A percentile compares a stretch with the other conserved stretches of the same genome.
Conservation (phyloP, 2,888 invertebrate species). For the Dichetophora obliterata region DNA sequence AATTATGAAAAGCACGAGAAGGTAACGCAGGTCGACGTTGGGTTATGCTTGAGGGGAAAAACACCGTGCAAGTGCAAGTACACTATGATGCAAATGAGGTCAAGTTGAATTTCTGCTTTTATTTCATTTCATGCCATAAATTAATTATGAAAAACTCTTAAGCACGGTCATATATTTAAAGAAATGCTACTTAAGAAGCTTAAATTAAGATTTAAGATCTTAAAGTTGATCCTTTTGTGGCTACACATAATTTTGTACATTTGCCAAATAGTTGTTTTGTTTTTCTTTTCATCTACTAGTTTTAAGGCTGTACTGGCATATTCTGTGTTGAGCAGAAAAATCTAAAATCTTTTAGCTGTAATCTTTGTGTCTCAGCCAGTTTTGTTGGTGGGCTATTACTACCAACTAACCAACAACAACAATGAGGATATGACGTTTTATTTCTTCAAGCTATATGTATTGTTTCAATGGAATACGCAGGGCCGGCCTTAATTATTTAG, state of each 20-base stretch:
- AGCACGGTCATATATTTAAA: not conserved
- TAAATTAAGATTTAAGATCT: conserved; percentile 19
- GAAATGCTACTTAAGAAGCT: too few species aligned
- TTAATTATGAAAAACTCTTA: conserved; percentile 15
- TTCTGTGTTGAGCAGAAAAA: not conserved
- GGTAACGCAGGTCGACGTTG: conserved; percentile 7
- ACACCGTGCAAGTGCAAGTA: not conserved
- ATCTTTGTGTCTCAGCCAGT: conserved; percentile 16
- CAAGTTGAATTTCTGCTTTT: too few species aligned
- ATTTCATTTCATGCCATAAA: not conserved
- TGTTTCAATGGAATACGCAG: conserved; percentile 12
- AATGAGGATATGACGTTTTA: not conserved
- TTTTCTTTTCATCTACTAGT: not conserved
- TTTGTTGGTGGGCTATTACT: not conserved
- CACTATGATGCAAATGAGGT: not conserved
- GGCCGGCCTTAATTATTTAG: too few species aligned
- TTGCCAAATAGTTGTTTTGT: conserved; percentile 17
- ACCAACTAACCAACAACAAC: not conserved
- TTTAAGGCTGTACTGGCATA: not conserved
- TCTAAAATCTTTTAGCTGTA: conserved; percentile 15
- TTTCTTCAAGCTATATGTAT: not conserved
- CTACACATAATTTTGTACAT: not conserved
- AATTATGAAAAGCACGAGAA: conserved; percentile 5
- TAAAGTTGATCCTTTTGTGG: not conserved
- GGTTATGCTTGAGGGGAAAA: not conserved